Evolutionary conservation across 2,113 vertebrate genomes (phyloP).

Genomic region (Thunnus maccoyii): DNA sequence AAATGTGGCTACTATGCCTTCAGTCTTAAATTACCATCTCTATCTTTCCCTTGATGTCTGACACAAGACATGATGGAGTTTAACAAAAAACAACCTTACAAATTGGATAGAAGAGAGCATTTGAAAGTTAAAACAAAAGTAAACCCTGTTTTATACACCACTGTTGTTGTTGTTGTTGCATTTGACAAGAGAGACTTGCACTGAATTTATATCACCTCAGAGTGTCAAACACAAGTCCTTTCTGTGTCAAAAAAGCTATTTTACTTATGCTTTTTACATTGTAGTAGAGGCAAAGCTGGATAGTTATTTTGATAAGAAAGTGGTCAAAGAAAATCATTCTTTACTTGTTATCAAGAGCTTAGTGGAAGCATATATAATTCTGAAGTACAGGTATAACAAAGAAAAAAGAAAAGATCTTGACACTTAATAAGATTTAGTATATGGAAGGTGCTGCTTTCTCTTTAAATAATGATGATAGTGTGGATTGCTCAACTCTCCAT

Average conservation of each 20-base stretch:
- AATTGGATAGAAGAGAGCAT: too few species aligned
- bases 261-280: too few species aligned
- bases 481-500: background rate
- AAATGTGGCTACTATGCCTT: background rate
- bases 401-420: background rate
- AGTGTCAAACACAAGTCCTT: too few species aligned
- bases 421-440: background rate
- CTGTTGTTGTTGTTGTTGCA: too few species aligned
- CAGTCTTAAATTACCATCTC: background rate
- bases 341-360: background rate
- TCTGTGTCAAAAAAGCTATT: too few species aligned
- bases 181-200: too few species aligned
- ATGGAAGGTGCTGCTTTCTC: background rate
- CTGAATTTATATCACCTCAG: too few species aligned
- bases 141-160: too few species aligned
- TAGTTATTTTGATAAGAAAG: too few species aligned
- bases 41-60: background rate
- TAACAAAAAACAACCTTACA: too few species aligned
- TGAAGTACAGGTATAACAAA: background rate
- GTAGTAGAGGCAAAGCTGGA: background rate
- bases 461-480: slow-evolving; percentile 7
- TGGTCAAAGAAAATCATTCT: background rate
- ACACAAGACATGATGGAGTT: too few species aligned
- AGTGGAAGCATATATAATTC: background rate
- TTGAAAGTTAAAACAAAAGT: too few species aligned